Base-by-base conservation (phyloP, 2,888 invertebrate species). In the Hanleya hanleyi region DNA sequence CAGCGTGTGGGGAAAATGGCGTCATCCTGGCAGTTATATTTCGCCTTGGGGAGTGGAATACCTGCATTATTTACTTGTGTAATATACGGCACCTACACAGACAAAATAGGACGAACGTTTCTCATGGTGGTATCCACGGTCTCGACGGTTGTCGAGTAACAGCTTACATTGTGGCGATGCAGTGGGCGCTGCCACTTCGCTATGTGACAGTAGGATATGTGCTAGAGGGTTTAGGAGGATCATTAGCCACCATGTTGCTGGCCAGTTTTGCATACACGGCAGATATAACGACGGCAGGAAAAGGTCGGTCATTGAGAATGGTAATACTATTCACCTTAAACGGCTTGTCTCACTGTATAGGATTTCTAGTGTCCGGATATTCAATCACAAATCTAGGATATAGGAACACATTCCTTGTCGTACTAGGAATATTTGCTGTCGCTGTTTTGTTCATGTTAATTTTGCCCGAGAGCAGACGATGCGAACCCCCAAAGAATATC, bases 221-320 rank as follows among this genome's bases (percentile, higher is more conserved):
- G 41, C 22, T 81, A 0, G 80, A 82, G 38, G 83, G 80, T 1
- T 18, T 71, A 0, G 78, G 77, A 12, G 83, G 82, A 0, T 75
- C 76, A n/a, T 70, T 76, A 67, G 72, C 71, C 61, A 73, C 71
- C 4, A 64, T 78, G 22, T 38, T 82, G 9, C 69, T 77, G 3
- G 79, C 75, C 3, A 51, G 73, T 22, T 77, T 79, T 38, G 75
- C 80, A 3, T 77, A 79, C 62, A 74, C 76, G 1, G 76, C 79
- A 5, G 80, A 81, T 33, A 41, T 78, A 6, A 81, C 80, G 1
- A n/a, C 69, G 1, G 61, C 67, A 9, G 66, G 70, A n/a, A 71
- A 73, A 51, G 5, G 73, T 9, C 47, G 78, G n/a, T n/a, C n/a
- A n/a, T n/a, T n/a, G n/a, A n/a, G n/a, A n/a, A n/a, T n/a, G n/a